Percentiles rank a stretch among this genome's conserved stretches.
phyloP scores from a whole-genome alignment of 2,888 invertebrate species.

The Ophioninae sp. region DNA sequence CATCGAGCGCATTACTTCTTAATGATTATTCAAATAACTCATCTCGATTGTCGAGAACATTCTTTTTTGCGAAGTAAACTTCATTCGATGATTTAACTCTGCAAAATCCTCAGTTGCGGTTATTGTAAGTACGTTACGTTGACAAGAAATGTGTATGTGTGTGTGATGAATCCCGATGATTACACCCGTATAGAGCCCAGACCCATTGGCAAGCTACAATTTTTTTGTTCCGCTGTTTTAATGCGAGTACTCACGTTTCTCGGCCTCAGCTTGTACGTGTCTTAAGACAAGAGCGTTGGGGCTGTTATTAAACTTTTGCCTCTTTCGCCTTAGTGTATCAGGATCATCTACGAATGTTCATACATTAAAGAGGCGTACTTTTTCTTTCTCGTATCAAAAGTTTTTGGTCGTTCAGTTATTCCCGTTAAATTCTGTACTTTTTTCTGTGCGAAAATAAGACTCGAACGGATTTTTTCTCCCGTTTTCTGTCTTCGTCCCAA shows the following conservation, averaged over 20 bases:
- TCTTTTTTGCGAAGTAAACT: conserved; percentile 6
- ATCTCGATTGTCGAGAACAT: neutral
- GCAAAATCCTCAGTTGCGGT: conserved; percentile 44
- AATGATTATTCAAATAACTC: neutral
- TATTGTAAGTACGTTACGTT: conserved; percentile 31
- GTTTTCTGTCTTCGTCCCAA: neutral
- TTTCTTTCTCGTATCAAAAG: neutral
- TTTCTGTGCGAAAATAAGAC: neutral
- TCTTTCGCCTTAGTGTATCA: conserved; percentile 84
- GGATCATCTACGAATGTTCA: conserved; percentile 84
- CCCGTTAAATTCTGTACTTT: neutral
- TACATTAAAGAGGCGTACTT: conserved; percentile 64
- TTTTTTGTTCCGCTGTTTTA: conserved; percentile 33
- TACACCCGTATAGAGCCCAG: conserved; percentile 62
- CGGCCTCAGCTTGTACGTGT: conserved; percentile 81
- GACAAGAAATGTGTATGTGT: conserved; percentile 3
- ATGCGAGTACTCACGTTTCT: conserved; percentile 82
- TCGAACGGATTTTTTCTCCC: neutral
- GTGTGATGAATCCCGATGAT: conserved; percentile 50
- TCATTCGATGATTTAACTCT: conserved; percentile 48
- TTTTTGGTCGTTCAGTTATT: neutral
- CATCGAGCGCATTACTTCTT: conserved; percentile 43
- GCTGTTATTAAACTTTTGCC: conserved; percentile 82
- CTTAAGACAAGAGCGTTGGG: conserved; percentile 82
- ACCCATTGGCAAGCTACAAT: conserved; percentile 69